Evolutionary conservation across 2,888 invertebrate genomes (phyloP).

Genomic region (Patella ulyssiponensis): DNA sequence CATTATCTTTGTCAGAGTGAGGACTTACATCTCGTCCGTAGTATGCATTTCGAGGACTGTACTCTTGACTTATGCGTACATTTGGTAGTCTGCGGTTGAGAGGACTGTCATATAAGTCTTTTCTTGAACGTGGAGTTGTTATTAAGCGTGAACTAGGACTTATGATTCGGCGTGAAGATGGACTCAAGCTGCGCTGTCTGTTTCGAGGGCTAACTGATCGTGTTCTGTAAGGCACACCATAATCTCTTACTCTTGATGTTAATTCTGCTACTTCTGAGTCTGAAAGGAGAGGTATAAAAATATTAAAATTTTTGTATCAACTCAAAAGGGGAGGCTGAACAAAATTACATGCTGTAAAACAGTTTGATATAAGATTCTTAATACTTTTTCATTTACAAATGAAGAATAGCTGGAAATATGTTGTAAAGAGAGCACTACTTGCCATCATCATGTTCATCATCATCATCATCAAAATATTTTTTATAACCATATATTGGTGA

Average conservation of each 20-base stretch:
- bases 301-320: too few species aligned
- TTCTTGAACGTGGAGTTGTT: background rate
- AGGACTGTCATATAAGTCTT: background rate
- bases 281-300: constrained; percentile 26
- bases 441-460: constrained; percentile 27
- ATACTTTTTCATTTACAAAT: too few species aligned
- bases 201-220: constrained; percentile 56
- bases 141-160: background rate
- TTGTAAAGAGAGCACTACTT: background rate
- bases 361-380: too few species aligned
- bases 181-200: constrained; percentile 42
- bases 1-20: background rate
- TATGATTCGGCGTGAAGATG: constrained; percentile 9
- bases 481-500: background rate
- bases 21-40: constrained; percentile 8
- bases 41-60: background rate
- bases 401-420: background rate
- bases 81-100: background rate
- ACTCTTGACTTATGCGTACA: constrained; percentile 7
- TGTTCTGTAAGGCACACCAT: constrained; percentile 38
- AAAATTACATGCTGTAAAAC: too few species aligned
- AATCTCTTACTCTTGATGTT: constrained; percentile 39
- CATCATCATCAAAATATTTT: background rate
- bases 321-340: too few species aligned
- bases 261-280: constrained; percentile 62